A percentile compares a stretch with the other conserved stretches of the same genome.
Conservation (phyloP, 92 coral and sea anemone species). For the Zoanthus sociatus region DNA sequence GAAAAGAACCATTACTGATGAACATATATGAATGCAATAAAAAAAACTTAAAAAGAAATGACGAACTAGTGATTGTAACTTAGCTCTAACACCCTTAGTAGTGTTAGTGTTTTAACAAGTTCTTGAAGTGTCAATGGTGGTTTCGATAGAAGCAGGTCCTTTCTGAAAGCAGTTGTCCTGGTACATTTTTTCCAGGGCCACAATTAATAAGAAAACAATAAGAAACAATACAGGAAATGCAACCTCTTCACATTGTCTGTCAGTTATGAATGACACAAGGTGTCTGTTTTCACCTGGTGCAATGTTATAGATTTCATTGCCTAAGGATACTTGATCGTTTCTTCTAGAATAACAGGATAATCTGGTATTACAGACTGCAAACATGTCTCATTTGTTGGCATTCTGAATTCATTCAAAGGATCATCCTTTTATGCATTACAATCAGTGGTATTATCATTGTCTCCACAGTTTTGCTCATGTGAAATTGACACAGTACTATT, state of each 20-base stretch:
- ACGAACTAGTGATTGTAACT: too few species aligned
- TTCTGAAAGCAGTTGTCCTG: background rate
- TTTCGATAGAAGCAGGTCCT: constrained; percentile 2
- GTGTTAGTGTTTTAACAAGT: too few species aligned
- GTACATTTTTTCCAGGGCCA: too few species aligned
- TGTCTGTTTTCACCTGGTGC: too few species aligned
- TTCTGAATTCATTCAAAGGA: too few species aligned
- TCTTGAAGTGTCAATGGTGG: background rate
- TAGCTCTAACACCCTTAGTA: too few species aligned
- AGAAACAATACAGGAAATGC: constrained; percentile 3
- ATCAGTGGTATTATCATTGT: background rate
- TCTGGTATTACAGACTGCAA: constrained; percentile 58
- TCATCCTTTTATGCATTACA: too few species aligned
- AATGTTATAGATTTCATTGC: constrained; percentile 2
- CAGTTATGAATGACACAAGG: constrained; percentile 38
- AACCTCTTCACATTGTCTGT: constrained; percentile 55
- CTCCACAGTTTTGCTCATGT: background rate
- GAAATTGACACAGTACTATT: background rate
- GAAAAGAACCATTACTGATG: too few species aligned
- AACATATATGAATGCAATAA: too few species aligned
- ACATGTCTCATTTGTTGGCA: constrained; percentile 7
- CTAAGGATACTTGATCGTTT: constrained; percentile 46
- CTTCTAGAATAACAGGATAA: constrained; percentile 58
- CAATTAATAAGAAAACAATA: background rate
- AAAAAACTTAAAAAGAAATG: too few species aligned